A percentile compares a stretch with the other conserved stretches of the same genome.
These are phyloP conservation scores for Leptopilina myrica DNA, from an alignment of 2,888 invertebrate genomes.

Conservation along the genomic window DNA sequence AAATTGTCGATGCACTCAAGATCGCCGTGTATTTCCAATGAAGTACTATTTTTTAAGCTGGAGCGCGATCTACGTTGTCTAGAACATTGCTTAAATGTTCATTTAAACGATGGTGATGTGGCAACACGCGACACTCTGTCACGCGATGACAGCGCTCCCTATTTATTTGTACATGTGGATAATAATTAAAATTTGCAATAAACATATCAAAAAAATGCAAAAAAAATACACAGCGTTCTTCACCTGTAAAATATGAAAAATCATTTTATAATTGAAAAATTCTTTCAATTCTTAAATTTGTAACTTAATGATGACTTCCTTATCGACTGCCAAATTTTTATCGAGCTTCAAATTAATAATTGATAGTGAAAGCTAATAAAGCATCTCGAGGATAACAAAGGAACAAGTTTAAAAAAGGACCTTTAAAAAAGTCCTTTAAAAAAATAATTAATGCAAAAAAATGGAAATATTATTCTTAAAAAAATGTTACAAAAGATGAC, in stretches of 20 bases:
- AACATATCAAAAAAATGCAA: neutral
- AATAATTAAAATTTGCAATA: neutral
- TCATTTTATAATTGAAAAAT: neutral
- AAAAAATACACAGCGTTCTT: neutral
- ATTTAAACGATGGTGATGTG: slow-evolving; percentile 69
- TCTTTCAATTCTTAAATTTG: too few species aligned
- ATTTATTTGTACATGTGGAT: slow-evolving; percentile 22
- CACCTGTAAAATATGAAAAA: neutral
- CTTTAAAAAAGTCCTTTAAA: too few species aligned
- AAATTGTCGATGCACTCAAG: slow-evolving; percentile 52
- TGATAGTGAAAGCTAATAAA: too few species aligned
- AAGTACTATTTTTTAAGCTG: slow-evolving; percentile 40
- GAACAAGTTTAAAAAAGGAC: too few species aligned
- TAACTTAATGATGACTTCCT: neutral
- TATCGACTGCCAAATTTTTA: neutral
- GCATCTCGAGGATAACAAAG: too few species aligned
- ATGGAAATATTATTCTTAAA: too few species aligned
- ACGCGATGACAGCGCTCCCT: slow-evolving; percentile 60
- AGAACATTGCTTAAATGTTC: slow-evolving; percentile 67
- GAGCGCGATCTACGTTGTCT: slow-evolving; percentile 70
- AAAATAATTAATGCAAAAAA: too few species aligned
- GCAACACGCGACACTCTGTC: slow-evolving; percentile 73
- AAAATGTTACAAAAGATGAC: too few species aligned
- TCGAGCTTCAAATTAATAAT: too few species aligned
- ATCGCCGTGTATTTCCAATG: slow-evolving; percentile 66